Evolutionary conservation across 1,140 invertebrate species (phyloP), one percentile per base, ranked within the genome.

Genomic region (Lethrus apterus): DNA sequence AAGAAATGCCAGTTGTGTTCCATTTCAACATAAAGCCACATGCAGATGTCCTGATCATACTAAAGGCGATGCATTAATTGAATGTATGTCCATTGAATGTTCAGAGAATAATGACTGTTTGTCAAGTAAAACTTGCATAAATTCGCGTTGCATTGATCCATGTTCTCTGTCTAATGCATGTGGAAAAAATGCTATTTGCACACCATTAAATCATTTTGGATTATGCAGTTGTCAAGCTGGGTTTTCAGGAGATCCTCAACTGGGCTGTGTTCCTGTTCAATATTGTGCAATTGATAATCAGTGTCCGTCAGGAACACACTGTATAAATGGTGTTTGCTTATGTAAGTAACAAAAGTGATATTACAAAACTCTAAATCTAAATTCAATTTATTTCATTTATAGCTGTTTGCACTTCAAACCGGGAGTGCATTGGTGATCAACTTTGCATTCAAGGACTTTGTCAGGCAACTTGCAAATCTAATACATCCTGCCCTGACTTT

Each of bases 361-460:
- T 50, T 46, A 43, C 17, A 47, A 33, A n/a, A n/a, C n/a, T n/a
- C n/a, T n/a, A n/a, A n/a, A n/a, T n/a, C n/a, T n/a, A n/a, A n/a
- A n/a, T n/a, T 15, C 14, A 3, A 3, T 38, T 46, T 29, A 29
- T 44, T 30, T 46, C 20, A 9, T 49, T 32, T 34, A 5, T 50
- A 77, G 77, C 83, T 1, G 55, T 84, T 4, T 93, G 88, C 59
- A 76, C 77, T 50, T 84, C 77, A 55, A 77, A 80, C 4, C 75
- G 87, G 47, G 87, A 90, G 50, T 90, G 88, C 57, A 81, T 89
- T 29, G 73, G 76, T 14, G 82, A 88, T 51, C 86, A 90, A 66
- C 61, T 89, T 8, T 91, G 88, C 57, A 80, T 90, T 42, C 78
- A 84, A 64, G 79, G 78, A 5, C 74, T 84, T 8, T 90, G 88